Percentiles rank a stretch among this genome's conserved stretches.
These are phyloP conservation scores for Brachystomella parvula DNA, from an alignment of 1,140 invertebrate species.

Conservation along the genomic window DNA sequence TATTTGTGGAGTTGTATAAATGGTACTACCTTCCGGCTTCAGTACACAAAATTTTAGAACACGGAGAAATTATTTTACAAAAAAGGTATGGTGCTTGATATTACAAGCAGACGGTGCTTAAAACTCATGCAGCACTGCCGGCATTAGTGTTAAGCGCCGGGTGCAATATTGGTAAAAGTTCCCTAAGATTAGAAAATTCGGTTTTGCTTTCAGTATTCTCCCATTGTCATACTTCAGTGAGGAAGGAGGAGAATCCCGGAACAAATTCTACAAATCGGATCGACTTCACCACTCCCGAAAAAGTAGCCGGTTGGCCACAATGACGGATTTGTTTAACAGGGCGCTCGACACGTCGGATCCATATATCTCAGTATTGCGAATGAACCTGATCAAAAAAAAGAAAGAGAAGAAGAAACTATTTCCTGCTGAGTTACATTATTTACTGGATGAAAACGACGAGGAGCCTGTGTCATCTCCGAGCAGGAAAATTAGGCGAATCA, in stretches of 20 bases:
- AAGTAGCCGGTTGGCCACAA: not conserved
- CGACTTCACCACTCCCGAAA: slow-evolving; percentile 12
- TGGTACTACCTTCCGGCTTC: slow-evolving; percentile 43
- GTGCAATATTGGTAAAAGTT: no score
- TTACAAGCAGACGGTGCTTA: no score
- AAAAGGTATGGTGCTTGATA: no score
- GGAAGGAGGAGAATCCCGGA: not conserved
- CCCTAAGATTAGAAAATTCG: no score
- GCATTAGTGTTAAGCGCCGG: no score
- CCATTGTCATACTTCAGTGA: not conserved
- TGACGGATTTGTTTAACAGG: slow-evolving; percentile 19
- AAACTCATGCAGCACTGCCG: no score
- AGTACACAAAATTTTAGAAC: slow-evolving; percentile 42
- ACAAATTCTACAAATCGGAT: slow-evolving; percentile 16
- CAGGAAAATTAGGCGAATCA: no score
- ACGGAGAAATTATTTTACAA: slow-evolving; percentile 39
- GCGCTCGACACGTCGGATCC: slow-evolving; percentile 25
- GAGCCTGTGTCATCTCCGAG: no score
- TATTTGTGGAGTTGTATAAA: slow-evolving; percentile 27
- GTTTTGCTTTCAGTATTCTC: not conserved
- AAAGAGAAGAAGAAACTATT: no score
- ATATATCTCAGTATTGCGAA: slow-evolving; percentile 5
- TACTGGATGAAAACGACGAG: no score
- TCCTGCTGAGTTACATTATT: no score
- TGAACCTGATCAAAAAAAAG: not conserved